phyloP scores from a whole-genome alignment of 2,113 vertebrate genomes.

The western clawed frog (Xenopus tropicalis) region DNA sequence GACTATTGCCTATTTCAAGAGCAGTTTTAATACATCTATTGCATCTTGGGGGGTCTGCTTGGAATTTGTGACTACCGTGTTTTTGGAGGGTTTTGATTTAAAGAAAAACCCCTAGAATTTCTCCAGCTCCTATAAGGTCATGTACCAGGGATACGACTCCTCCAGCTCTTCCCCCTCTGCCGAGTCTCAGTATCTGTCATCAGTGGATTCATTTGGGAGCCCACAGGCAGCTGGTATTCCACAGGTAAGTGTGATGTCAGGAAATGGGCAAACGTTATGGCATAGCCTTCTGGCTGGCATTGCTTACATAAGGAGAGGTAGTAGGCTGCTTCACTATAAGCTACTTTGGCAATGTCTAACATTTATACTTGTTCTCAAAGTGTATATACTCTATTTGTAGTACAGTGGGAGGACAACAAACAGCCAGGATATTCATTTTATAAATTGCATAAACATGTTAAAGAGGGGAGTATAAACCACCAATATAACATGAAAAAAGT shows the following conservation, averaged over 20 bases:
- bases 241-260: conserved; percentile 68
- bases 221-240: conserved; percentile 80
- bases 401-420: too few relatives aligned
- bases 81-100: background rate
- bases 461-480: too few relatives aligned
- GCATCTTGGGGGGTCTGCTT: too few relatives aligned
- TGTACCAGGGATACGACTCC: conserved; percentile 93
- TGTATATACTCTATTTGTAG: too few relatives aligned
- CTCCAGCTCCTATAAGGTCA: conserved; percentile 67
- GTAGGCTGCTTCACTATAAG: too few relatives aligned
- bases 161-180: conserved; percentile 89
- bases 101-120: conserved; percentile 50
- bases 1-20: too few relatives aligned
- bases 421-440: too few relatives aligned
- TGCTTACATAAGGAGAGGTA: background rate
- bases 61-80: background rate
- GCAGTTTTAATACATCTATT: too few relatives aligned
- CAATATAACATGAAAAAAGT: too few relatives aligned
- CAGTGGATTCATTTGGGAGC: conserved; percentile 95
- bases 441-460: too few relatives aligned
- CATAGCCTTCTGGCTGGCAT: background rate
- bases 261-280: background rate
- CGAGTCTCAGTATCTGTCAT: conserved; percentile 91
- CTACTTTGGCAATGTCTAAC: too few relatives aligned
- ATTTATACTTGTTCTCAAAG: too few relatives aligned